These are phyloP conservation scores for Leptonema lineaticorne DNA, from an alignment of 1,140 invertebrate species.

Conservation along the genomic window DNA sequence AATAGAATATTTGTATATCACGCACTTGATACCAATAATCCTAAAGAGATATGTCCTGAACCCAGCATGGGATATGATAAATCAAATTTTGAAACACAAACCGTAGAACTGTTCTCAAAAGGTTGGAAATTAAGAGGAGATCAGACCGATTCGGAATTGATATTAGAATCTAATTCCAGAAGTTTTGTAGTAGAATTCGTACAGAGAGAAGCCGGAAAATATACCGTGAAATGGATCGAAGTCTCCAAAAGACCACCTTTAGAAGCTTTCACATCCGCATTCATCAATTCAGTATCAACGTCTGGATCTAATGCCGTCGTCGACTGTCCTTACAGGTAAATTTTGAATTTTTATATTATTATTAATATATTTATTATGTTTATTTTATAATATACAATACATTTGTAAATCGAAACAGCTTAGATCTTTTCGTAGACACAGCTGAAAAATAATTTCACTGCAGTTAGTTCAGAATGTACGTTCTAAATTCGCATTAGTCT, in stretches of 20 bases:
- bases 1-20: conserved; percentile 75
- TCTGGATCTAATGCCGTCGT: conserved; percentile 44
- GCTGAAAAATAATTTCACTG: too few relatives aligned
- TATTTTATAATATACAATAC: too few relatives aligned
- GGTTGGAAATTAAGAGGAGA: conserved; percentile 65
- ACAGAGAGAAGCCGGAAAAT: conserved; percentile 68
- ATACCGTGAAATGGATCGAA: conserved; percentile 76
- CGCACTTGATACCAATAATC: conserved; percentile 60
- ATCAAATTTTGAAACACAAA: conserved; percentile 44
- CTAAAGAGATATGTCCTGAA: conserved; percentile 68
- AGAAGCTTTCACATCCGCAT: conserved; percentile 52
- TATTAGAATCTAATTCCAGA: conserved; percentile 60
- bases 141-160: conserved; percentile 51
- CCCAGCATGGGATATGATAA: conserved; percentile 47
- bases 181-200: conserved; percentile 73
- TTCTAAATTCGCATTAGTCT: not conserved
- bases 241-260: conserved; percentile 68
- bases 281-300: conserved; percentile 60
- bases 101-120: conserved; percentile 71
- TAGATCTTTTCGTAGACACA: too few relatives aligned
- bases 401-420: too few relatives aligned
- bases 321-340: conserved; percentile 71
- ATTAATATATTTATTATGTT: too few relatives aligned
- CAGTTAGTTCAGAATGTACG: not conserved
- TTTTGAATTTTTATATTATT: too few relatives aligned